Evolutionary conservation across 2,797 vertebrate genomes (phyloP).

Genomic region (Sarcophilus harrisii): DNA sequence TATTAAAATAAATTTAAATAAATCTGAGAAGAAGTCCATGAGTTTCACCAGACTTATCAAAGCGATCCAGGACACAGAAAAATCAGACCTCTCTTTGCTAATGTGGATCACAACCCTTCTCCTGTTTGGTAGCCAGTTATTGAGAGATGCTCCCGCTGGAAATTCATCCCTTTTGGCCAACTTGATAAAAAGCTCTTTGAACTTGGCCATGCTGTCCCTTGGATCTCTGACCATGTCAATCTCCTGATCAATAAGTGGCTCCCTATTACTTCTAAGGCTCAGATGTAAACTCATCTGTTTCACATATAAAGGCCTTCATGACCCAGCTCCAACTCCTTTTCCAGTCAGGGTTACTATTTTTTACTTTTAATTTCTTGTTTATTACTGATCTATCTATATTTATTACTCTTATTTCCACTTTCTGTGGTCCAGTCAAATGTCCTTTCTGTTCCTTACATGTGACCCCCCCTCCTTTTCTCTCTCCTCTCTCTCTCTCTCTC

Average conservation of each 20-base stretch:
- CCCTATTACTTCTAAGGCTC: neutral
- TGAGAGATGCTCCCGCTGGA: neutral
- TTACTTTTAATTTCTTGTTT: neutral
- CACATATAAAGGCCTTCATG: too few species aligned
- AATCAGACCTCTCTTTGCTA: neutral
- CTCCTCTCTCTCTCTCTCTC: too few species aligned
- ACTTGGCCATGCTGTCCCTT: neutral
- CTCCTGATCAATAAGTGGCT: neutral
- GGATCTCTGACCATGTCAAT: neutral
- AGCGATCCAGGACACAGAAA: neutral
- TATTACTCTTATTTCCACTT: neutral
- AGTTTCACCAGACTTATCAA: too few species aligned
- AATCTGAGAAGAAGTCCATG: neutral
- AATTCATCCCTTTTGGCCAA: neutral
- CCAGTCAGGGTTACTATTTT: too few species aligned
- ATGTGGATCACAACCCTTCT: neutral
- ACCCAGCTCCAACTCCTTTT: too few species aligned
- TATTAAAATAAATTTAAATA: too few species aligned
- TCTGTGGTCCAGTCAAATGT: neutral
- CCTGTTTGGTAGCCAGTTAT: neutral
- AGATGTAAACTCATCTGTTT: too few species aligned
- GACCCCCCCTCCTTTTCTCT: too few species aligned
- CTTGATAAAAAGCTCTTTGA: neutral
- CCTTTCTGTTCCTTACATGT: neutral
- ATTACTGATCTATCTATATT: neutral